These are phyloP conservation scores for Synanthedon myopaeformis DNA, from an alignment of 2,888 invertebrate species.

Conservation along the genomic window DNA sequence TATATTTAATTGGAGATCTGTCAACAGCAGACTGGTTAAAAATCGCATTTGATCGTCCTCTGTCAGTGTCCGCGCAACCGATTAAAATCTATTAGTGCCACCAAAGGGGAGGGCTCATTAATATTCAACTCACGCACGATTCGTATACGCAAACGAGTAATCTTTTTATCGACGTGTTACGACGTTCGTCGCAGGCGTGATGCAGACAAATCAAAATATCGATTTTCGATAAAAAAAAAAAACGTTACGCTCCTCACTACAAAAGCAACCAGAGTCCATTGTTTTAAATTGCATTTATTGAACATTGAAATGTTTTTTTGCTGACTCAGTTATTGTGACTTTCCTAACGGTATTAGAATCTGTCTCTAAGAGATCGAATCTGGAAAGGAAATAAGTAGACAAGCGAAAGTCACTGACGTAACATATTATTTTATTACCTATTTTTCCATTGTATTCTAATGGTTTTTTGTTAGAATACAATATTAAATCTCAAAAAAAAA, in stretches of 20 bases:
- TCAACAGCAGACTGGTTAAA: not conserved
- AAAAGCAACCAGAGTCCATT: conserved; percentile 1
- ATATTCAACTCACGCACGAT: conserved; percentile 62
- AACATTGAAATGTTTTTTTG: not conserved
- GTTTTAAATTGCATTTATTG: not conserved
- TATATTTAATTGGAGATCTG: not conserved
- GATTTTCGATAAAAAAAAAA: conserved; percentile 33
- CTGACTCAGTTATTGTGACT: no score
- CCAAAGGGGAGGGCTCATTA: conserved; percentile 49
- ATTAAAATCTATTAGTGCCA: conserved; percentile 63
- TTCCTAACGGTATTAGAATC: no score
- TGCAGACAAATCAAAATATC: conserved; percentile 33
- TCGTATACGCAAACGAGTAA: conserved; percentile 60
- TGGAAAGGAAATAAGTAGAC: no score
- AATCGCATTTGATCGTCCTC: conserved; percentile 17
- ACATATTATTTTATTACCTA: no score
- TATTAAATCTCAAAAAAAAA: no score
- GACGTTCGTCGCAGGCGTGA: conserved; percentile 20
- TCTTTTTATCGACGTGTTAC: conserved; percentile 58
- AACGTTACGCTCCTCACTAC: conserved; percentile 30
- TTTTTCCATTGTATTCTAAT: no score
- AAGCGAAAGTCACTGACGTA: no score
- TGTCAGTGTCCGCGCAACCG: conserved; percentile 37
- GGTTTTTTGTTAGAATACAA: no score
- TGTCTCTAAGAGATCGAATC: no score